These are phyloP conservation scores for Masticophis lateralis DNA, from an alignment of 2,797 vertebrate species.

Conservation along the genomic window DNA sequence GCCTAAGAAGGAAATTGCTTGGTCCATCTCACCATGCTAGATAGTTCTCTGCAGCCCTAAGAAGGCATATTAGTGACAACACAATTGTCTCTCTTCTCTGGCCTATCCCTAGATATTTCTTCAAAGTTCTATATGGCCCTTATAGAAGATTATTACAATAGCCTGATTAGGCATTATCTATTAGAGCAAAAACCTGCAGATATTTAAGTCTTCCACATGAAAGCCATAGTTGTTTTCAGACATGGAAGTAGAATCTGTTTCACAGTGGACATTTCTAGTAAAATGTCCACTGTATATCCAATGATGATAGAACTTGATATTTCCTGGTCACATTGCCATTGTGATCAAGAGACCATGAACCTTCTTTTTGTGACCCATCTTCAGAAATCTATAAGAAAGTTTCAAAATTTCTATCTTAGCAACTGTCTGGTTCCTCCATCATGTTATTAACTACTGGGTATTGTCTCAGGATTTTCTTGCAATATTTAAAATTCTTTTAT, in stretches of 20 bases:
- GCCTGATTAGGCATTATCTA: neutral
- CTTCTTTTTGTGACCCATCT: neutral
- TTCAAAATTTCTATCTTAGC: neutral
- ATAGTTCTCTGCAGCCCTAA: neutral
- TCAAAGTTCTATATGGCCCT: neutral
- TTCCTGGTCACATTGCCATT: neutral
- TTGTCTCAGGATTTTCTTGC: neutral
- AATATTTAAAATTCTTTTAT: neutral
- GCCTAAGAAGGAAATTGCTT: neutral
- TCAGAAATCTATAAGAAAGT: neutral
- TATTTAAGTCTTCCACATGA: neutral
- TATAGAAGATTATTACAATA: neutral
- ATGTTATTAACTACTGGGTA: neutral
- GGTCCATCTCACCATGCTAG: neutral
- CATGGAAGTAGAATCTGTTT: neutral
- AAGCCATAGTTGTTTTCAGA: neutral
- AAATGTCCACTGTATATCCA: neutral
- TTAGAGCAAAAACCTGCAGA: neutral
- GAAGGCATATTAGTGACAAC: neutral
- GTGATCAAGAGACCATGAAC: neutral
- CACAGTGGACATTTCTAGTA: neutral
- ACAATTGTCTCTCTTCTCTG: neutral
- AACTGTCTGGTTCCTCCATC: neutral
- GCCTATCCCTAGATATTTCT: neutral
- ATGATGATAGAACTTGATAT: neutral